Evolutionary conservation across 2,888 invertebrate genomes (phyloP).

Genomic region (Ochropleura plecta): DNA sequence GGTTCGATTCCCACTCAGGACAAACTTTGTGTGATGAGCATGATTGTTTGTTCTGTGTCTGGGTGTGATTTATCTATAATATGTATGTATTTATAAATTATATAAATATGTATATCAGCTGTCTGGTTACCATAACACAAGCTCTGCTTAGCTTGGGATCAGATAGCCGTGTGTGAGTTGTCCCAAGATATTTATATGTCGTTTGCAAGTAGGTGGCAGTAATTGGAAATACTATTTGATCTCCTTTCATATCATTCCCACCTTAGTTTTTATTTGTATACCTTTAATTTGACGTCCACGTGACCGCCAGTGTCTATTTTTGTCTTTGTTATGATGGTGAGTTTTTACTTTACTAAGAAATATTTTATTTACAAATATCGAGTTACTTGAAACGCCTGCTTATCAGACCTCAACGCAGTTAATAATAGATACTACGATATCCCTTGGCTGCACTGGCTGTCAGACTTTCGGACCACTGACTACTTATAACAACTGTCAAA

Average conservation of each 20-base stretch:
- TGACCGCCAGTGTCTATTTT: neutral
- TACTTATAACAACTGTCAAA: neutral
- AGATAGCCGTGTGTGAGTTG: too few relatives aligned
- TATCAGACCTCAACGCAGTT: neutral
- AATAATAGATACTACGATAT: neutral
- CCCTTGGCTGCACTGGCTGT: neutral
- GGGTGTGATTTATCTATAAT: too few relatives aligned
- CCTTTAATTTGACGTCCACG: neutral
- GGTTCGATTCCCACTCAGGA: too few relatives aligned
- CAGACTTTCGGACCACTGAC: neutral
- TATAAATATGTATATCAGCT: too few relatives aligned
- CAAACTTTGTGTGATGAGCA: too few relatives aligned
- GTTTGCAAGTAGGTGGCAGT: neutral
- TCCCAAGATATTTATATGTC: too few relatives aligned
- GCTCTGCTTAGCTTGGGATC: too few relatives aligned
- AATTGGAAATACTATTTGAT: constrained; percentile 19
- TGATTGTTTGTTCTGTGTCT: too few relatives aligned
- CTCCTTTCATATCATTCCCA: neutral
- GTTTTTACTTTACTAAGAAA: neutral
- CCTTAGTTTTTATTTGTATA: neutral
- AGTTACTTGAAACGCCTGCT: neutral
- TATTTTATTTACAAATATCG: neutral
- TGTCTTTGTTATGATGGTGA: neutral
- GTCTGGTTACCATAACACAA: too few relatives aligned
- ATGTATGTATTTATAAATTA: too few relatives aligned